Conservation (phyloP, 2,113 vertebrate genomes). For the Cyanoderma ruficeps region DNA sequence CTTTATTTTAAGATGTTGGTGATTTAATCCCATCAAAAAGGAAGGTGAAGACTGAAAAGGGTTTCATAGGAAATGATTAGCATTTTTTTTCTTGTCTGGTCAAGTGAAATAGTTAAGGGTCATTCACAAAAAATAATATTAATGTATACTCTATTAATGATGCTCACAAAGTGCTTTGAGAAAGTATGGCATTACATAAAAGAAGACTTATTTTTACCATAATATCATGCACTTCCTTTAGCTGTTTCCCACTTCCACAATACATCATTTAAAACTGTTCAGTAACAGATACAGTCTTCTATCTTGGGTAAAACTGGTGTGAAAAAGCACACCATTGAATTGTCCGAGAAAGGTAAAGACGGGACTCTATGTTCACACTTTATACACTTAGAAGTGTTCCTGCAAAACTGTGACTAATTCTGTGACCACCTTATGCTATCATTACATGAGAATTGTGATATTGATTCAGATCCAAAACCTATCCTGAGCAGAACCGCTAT, state of each 20-base stretch:
- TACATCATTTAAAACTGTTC: not conserved
- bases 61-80: not conserved
- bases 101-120: not conserved
- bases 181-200: not conserved
- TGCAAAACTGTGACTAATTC: not conserved
- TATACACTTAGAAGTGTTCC: not conserved
- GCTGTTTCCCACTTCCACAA: not conserved
- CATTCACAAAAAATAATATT: not conserved
- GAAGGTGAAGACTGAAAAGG: not conserved
- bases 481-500: not conserved
- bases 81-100: not conserved
- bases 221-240: not conserved
- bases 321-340: not conserved
- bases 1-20: not conserved
- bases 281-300: not conserved
- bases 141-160: not conserved
- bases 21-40: not conserved
- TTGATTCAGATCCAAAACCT: not conserved
- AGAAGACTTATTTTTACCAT: not conserved
- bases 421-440: not conserved
- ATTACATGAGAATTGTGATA: not conserved
- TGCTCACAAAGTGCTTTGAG: not conserved
- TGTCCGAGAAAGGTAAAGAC: not conserved
- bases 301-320: not conserved
- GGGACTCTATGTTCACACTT: not conserved